Conservation (phyloP, 2,113 vertebrate species). For the Anguilla rostrata region DNA sequence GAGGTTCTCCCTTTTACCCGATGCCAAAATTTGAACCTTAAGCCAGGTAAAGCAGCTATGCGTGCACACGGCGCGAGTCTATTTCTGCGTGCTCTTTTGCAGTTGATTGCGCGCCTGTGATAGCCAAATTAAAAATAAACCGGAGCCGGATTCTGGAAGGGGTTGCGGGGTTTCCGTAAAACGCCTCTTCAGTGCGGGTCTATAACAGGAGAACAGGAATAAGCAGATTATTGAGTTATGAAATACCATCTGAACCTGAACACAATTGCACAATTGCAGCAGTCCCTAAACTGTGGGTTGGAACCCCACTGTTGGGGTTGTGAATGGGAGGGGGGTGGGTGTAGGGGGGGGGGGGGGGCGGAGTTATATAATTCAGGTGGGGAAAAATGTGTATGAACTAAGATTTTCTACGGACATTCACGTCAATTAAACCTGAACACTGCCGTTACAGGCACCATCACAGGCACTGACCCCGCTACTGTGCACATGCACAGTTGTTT, state of each 20-base stretch:
- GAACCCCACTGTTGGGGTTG: neutral
- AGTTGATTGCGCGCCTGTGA: neutral
- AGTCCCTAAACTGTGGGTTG: too few relatives aligned
- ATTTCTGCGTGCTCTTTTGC: neutral
- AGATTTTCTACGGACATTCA: too few relatives aligned
- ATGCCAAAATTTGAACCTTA: neutral
- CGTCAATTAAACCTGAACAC: too few relatives aligned
- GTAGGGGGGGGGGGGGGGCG: neutral
- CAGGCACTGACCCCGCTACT: too few relatives aligned
- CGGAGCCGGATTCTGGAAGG: neutral
- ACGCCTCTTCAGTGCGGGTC: neutral
- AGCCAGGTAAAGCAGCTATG: neutral
- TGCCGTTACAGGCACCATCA: too few relatives aligned
- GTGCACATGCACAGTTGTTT: too few relatives aligned
- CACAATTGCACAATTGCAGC: neutral
- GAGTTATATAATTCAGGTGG: neutral
- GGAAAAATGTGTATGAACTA: neutral
- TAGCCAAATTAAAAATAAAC: constrained; percentile 4
- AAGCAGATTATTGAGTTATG: neutral
- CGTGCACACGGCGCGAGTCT: neutral
- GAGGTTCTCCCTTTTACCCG: too few relatives aligned
- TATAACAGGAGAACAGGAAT: neutral
- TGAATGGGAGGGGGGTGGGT: neutral
- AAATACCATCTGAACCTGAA: neutral
- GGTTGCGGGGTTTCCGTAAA: neutral